phyloP scores from a whole-genome alignment of 2,888 invertebrate genomes.

The Malachius bipustulatus region DNA sequence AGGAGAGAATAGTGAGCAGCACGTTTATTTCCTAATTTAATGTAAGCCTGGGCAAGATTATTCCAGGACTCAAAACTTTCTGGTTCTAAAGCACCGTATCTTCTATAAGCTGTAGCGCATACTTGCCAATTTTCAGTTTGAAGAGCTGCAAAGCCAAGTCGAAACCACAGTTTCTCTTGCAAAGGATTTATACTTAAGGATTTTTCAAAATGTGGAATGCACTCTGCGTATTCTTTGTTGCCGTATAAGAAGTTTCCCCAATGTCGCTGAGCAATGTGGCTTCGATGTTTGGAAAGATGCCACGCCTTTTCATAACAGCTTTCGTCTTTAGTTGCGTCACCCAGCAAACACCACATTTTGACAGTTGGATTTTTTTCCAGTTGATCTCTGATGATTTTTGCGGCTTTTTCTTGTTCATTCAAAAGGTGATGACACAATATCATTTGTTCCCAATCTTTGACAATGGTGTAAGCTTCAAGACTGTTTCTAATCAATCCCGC shows the following conservation, averaged over 20 bases:
- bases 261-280: slow-evolving; percentile 76
- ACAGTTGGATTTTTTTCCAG: slow-evolving; percentile 67
- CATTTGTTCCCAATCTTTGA: slow-evolving; percentile 86
- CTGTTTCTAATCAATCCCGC: slow-evolving; percentile 78
- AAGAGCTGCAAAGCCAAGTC: slow-evolving; percentile 76
- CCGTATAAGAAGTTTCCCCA: slow-evolving; percentile 73
- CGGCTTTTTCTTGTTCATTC: slow-evolving; percentile 80
- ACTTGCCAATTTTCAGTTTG: slow-evolving; percentile 66
- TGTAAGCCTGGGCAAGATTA: slow-evolving; percentile 88
- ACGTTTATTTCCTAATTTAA: slow-evolving; percentile 73
- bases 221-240: slow-evolving; percentile 62
- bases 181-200: slow-evolving; percentile 78
- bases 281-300: slow-evolving; percentile 70
- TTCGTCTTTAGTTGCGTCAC: slow-evolving; percentile 60
- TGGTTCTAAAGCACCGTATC: slow-evolving; percentile 78
- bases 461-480: slow-evolving; percentile 59
- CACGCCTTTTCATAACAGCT: slow-evolving; percentile 81
- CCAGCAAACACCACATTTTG: slow-evolving; percentile 76
- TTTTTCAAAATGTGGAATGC: slow-evolving; percentile 68
- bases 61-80: slow-evolving; percentile 96
- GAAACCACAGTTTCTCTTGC: slow-evolving; percentile 77
- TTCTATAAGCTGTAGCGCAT: slow-evolving; percentile 74
- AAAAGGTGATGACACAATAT: slow-evolving; percentile 81
- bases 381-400: slow-evolving; percentile 75
- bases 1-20: slow-evolving; percentile 74